Evolutionary conservation across 1,140 invertebrate genomes (phyloP).

Genomic region (Saxidomus purpurata): DNA sequence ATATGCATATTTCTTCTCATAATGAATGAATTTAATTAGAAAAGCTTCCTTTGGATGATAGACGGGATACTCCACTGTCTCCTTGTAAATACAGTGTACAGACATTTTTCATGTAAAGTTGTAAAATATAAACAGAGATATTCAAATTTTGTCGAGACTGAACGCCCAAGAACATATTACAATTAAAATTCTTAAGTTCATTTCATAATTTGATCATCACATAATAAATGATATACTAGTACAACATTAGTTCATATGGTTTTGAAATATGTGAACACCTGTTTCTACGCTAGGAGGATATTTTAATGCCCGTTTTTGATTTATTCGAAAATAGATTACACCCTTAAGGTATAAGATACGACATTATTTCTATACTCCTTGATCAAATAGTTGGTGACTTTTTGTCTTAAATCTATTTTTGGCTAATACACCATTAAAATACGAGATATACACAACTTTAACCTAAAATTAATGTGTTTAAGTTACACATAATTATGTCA

Average conservation of each 20-base stretch:
- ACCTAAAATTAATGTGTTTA: not conserved
- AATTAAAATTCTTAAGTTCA: too few species aligned
- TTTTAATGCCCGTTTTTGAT: not conserved
- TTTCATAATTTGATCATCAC: too few species aligned
- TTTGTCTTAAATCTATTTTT: not conserved
- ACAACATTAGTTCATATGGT: too few species aligned
- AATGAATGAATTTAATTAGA: not conserved
- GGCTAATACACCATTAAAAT: too few species aligned
- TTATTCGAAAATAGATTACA: slow-evolving; percentile 17
- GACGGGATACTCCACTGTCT: too few species aligned
- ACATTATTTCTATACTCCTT: not conserved
- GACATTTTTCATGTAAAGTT: too few species aligned
- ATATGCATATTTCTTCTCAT: not conserved
- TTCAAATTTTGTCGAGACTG: too few species aligned
- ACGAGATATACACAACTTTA: not conserved
- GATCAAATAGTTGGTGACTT: not conserved
- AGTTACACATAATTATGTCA: not conserved
- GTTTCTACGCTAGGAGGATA: not conserved
- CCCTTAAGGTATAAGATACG: slow-evolving; percentile 6
- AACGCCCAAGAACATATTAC: too few species aligned
- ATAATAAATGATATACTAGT: too few species aligned
- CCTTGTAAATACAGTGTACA: too few species aligned
- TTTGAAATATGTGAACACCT: not conserved
- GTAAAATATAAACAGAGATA: too few species aligned
- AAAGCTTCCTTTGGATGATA: too few species aligned